Evolutionary conservation across 2,797 vertebrate species (phyloP), one percentile per base, ranked within the genome.

Genomic region (Ctenochaetus hawaiiensis): DNA sequence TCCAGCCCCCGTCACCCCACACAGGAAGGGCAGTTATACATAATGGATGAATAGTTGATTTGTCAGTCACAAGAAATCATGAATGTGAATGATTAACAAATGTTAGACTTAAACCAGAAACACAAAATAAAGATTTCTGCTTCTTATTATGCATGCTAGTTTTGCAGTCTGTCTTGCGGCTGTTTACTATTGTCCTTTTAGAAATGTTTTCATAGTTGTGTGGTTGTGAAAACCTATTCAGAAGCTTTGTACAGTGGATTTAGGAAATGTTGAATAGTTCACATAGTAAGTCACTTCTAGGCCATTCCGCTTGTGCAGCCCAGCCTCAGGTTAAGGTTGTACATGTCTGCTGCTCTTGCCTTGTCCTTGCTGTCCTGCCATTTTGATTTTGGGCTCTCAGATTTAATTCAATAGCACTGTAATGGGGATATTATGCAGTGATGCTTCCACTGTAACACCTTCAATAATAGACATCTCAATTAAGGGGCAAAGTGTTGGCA

Each of bases 231-330:
- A 5, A 78, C 74, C 86, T 70, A 80, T 87, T 91, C 85, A 89
- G 75, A 59, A 61, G 59, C 63, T 63, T 80, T 80, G 84, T 78
- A 84, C 82, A 77, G 70, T 80, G 3, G 0, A 73, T 86, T 77
- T 74, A 56, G 65, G 51, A 76, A 83, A 72, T 61, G 84, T 81
- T 89, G 85, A 91, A 51, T 79, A 52, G 82, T 84, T 84, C 75
- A 72, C 72, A 66, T 77, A 67, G 72, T 70, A 77, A 83, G 88
- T 89, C 78, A 71, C 84, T 91, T 95, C 92, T 87, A 89, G 92
- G 61, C 67, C 73, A 43, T 89, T 94, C 91, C 81, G 81, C 72
- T 79, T 86, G 86, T 93, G 90, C 69, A 73, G 83, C 65, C 23
- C 75, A 84, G 85, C 81, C 67, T 89, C 79, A 52, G 85, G 52